Conservation (phyloP, 2,113 vertebrate species). For the Trogon surrucura region DNA sequence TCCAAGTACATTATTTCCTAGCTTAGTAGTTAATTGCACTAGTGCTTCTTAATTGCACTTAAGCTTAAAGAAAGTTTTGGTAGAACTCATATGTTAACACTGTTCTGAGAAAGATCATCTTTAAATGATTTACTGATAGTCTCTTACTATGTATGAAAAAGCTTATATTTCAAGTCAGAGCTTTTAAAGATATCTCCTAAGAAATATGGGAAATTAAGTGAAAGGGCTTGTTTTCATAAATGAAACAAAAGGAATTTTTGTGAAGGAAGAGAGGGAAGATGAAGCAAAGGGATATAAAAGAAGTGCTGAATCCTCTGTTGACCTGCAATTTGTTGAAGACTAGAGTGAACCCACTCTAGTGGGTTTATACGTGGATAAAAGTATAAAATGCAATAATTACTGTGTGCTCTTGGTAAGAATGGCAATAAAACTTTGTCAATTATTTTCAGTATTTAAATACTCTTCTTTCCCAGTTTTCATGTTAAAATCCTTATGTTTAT, state of each 20-base stretch:
- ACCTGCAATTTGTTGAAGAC: background rate
- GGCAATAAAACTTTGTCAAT: background rate
- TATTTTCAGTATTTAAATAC: slow-evolving; percentile 27
- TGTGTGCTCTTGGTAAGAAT: background rate
- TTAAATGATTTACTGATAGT: background rate
- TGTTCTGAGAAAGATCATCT: background rate
- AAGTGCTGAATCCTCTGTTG: background rate
- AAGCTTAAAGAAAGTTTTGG: too few relatives aligned
- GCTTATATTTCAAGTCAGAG: background rate
- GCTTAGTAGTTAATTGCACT: slow-evolving; percentile 24
- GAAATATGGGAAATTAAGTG: background rate
- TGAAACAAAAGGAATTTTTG: background rate
- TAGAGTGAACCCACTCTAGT: too few relatives aligned
- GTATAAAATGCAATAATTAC: background rate
- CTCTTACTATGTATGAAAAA: background rate
- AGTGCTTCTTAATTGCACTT: slow-evolving; percentile 6
- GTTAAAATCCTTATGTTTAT: background rate
- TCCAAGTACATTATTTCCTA: background rate
- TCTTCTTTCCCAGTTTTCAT: background rate
- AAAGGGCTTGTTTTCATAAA: background rate
- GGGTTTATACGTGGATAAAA: too few relatives aligned
- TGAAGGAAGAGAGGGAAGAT: background rate
- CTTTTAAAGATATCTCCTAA: background rate
- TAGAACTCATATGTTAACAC: background rate
- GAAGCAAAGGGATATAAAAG: background rate